A percentile compares a stretch with the other conserved stretches of the same genome.
Evolutionary conservation across 2,888 invertebrate genomes (phyloP).

Genomic region (Mycalesis mineus): DNA sequence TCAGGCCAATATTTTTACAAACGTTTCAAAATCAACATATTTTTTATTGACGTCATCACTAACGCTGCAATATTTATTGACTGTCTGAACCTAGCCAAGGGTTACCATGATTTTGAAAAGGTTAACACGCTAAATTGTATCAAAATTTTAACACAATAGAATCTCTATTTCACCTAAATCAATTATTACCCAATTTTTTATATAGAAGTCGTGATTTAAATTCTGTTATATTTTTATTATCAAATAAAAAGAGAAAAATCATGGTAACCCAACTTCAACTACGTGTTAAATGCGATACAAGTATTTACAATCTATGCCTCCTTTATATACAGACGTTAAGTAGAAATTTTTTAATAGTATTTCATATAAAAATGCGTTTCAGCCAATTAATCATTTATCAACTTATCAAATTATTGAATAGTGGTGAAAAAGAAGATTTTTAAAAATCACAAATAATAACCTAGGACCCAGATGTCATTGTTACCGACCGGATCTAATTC

Average conservation of each 20-base stretch:
- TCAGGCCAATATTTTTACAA: too few species aligned
- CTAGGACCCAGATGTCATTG: too few species aligned
- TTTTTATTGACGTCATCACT: not conserved
- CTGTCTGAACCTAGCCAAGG: not conserved
- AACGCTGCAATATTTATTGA: not conserved
- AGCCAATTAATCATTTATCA: too few species aligned
- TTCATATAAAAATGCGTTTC: constrained; percentile 1
- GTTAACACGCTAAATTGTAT: not conserved
- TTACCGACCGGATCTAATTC: too few species aligned
- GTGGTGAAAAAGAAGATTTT: not conserved
- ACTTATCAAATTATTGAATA: too few species aligned
- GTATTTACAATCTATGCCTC: constrained; percentile 62
- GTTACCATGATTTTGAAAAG: not conserved
- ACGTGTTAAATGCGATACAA: constrained; percentile 47
- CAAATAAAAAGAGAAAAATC: not conserved
- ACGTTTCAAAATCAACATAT: not conserved
- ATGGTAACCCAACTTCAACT: constrained; percentile 15
- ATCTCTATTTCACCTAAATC: too few species aligned
- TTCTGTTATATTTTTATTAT: too few species aligned
- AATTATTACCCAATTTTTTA: not conserved
- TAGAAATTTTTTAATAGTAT: constrained; percentile 15
- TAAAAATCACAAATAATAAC: too few species aligned
- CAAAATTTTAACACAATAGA: not conserved
- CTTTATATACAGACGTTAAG: constrained; percentile 51
- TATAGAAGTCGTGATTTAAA: too few species aligned